Evolutionary conservation across 2,888 invertebrate genomes (phyloP).

Genomic region (Caenorhabditis zanzibari): DNA sequence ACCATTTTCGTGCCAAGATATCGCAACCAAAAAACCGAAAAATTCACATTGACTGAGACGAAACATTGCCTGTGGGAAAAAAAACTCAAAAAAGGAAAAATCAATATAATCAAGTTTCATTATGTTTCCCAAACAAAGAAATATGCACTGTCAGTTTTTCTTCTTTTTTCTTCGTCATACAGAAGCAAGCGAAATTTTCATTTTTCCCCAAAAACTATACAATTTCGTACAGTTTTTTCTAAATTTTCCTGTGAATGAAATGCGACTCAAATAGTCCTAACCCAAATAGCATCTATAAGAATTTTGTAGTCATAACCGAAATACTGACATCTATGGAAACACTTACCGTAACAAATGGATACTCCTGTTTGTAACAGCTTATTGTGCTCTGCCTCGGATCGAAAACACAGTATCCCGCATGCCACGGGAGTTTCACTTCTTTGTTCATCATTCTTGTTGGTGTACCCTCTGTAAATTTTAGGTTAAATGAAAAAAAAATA

Average conservation of each 20-base stretch:
- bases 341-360: slow-evolving; percentile 50
- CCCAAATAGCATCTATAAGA: no score
- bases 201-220: not conserved
- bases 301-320: no score
- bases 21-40: no score
- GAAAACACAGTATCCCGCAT: slow-evolving; percentile 63
- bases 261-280: no score
- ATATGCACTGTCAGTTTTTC: not conserved
- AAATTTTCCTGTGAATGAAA: no score
- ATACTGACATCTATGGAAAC: no score
- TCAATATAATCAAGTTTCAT: not conserved
- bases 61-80: not conserved
- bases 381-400: slow-evolving; percentile 57
- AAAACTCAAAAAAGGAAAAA: not conserved
- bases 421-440: slow-evolving; percentile 65
- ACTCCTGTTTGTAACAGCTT: slow-evolving; percentile 62
- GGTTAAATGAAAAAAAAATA: not conserved
- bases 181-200: not conserved
- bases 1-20: no score
- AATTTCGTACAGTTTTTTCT: not conserved
- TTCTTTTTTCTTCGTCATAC: not conserved
- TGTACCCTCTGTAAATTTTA: slow-evolving; percentile 47
- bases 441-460: slow-evolving; percentile 59
- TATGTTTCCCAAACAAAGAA: not conserved
- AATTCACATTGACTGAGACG: no score